Percentiles rank a stretch among this genome's conserved stretches.
These are phyloP conservation scores for Lathronympha strigana DNA, from an alignment of 2,888 invertebrate species.

Conservation along the genomic window DNA sequence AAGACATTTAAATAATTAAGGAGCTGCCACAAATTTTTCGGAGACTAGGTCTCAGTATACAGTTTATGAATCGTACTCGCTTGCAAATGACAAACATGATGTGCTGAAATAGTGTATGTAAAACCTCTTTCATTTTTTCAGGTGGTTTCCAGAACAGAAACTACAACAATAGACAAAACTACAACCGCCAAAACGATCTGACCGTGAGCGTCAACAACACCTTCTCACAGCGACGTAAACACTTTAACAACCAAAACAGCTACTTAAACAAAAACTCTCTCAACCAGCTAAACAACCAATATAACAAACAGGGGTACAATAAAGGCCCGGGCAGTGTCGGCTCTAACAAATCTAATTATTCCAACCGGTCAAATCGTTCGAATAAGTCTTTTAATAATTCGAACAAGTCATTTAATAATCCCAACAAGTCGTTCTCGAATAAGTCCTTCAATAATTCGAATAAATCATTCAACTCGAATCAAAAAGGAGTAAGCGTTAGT, in stretches of 20 bases:
- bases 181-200: conserved; percentile 23
- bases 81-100: no score
- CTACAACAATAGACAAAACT: conserved; percentile 9
- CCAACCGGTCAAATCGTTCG: conserved; percentile 17
- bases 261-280: conserved; percentile 28
- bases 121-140: conserved; percentile 13
- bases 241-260: conserved; percentile 16
- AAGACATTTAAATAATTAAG: no score
- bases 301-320: conserved; percentile 15
- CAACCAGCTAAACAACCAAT: conserved; percentile 30
- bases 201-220: conserved; percentile 31
- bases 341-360: conserved; percentile 28
- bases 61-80: no score
- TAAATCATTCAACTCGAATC: not conserved
- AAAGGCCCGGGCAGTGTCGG: conserved; percentile 27
- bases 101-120: no score
- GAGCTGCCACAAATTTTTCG: no score
- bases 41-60: no score
- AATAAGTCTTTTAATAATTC: conserved; percentile 15
- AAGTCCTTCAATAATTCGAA: conserved; percentile 26
- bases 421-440: conserved; percentile 21
- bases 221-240: conserved; percentile 11
- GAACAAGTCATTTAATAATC: conserved; percentile 5
- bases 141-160: conserved; percentile 32
- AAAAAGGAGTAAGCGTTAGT: not conserved